Evolutionary conservation across 2,113 vertebrate species (phyloP).

Genomic region (Syrmaticus mikado): DNA sequence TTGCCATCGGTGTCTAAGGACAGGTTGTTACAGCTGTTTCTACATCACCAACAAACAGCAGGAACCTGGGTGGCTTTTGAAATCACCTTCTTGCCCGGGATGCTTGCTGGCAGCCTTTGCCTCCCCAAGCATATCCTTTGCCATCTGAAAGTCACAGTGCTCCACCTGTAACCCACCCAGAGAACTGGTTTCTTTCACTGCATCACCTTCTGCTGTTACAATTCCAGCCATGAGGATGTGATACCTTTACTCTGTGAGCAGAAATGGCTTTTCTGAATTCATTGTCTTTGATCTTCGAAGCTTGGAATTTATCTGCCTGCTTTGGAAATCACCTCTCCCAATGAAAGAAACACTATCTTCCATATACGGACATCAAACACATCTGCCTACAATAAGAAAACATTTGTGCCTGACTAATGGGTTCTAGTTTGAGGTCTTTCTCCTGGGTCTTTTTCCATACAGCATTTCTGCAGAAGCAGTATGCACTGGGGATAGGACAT

Average conservation of each 20-base stretch:
- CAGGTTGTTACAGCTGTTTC: neutral
- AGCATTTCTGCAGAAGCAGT: neutral
- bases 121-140: neutral
- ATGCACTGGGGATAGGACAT: neutral
- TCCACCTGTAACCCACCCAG: neutral
- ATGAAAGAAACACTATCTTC: neutral
- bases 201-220: neutral
- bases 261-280: neutral
- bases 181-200: neutral
- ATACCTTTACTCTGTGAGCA: neutral
- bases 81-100: neutral
- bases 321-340: neutral
- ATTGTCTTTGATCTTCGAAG: neutral
- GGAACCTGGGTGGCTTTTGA: neutral
- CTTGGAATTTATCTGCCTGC: neutral
- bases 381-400: neutral
- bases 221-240: accelerated
- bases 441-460: neutral
- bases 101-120: neutral
- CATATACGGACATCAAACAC: neutral
- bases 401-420: neutral
- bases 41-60: neutral
- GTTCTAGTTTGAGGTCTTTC: neutral
- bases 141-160: neutral
- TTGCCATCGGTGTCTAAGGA: neutral